Percentiles rank a stretch among this genome's conserved stretches.
These are phyloP conservation scores for Actenoides hombroni DNA, from an alignment of 2,113 vertebrate genomes.

Conservation along the genomic window DNA sequence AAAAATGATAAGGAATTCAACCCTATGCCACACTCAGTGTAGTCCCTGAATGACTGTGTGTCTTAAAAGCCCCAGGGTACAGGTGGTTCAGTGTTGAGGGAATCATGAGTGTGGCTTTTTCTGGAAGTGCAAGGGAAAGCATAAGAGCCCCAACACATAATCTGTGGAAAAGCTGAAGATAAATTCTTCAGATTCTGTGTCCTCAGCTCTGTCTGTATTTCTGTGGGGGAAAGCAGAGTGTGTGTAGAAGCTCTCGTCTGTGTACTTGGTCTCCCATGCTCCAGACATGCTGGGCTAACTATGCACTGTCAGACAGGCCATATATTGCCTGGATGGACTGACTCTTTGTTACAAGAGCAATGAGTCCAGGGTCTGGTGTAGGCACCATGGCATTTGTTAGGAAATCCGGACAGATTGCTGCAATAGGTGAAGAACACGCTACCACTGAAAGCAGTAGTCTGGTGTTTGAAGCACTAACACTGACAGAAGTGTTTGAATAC, in stretches of 20 bases:
- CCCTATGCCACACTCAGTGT: neutral
- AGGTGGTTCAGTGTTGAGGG: neutral
- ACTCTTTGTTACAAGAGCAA: neutral
- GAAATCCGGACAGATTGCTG: neutral
- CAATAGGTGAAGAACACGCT: neutral
- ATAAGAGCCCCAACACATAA: neutral
- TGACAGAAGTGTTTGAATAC: neutral
- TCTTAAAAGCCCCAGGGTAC: neutral
- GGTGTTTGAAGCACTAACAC: neutral
- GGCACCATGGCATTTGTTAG: neutral
- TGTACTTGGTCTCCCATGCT: rapidly evolving
- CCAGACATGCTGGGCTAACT: rapidly evolving
- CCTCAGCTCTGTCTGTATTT: rapidly evolving
- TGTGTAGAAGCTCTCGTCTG: neutral
- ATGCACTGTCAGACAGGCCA: neutral
- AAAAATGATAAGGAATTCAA: neutral
- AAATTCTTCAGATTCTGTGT: neutral
- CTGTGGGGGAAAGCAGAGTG: neutral
- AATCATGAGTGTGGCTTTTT: neutral
- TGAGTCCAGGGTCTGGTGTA: neutral
- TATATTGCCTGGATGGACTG: neutral
- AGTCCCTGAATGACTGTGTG: neutral
- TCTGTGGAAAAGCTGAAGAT: neutral
- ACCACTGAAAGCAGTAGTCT: neutral
- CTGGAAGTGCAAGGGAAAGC: neutral